These are phyloP conservation scores for Rhombomys opimus DNA, from an alignment of 2,113 vertebrate species.

Conservation along the genomic window DNA sequence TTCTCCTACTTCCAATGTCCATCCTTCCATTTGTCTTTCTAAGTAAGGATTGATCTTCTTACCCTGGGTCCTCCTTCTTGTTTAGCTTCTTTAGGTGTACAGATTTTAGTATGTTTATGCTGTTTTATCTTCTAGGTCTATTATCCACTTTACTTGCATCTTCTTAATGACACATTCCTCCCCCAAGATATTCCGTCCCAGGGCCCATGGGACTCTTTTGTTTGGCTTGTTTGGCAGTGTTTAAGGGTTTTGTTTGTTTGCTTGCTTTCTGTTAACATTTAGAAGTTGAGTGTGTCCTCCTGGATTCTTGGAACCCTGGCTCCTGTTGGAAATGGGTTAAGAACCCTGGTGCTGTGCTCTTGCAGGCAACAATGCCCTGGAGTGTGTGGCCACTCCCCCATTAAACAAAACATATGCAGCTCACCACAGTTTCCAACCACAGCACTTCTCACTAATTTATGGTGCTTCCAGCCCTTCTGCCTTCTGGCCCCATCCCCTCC, in stretches of 20 bases:
- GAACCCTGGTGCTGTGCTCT: not conserved
- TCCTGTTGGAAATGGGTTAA: slow-evolving; percentile 7
- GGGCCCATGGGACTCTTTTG: not conserved
- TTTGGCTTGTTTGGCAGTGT: not conserved
- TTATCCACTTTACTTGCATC: not conserved
- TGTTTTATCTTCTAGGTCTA: too few relatives aligned
- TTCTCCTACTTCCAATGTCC: too few relatives aligned
- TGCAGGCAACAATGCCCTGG: not conserved
- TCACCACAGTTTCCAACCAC: not conserved
- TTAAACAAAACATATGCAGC: not conserved
- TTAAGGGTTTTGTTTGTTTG: not conserved
- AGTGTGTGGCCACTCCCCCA: not conserved
- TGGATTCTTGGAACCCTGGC: not conserved
- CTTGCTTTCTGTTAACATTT: not conserved
- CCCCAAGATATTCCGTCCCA: not conserved
- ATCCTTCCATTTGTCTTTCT: too few relatives aligned
- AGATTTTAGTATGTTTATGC: too few relatives aligned
- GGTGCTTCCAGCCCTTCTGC: not conserved
- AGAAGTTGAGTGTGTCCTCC: not conserved
- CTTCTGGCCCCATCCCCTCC: not conserved
- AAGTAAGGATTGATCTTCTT: too few relatives aligned
- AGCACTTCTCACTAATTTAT: too few relatives aligned
- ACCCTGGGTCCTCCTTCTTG: too few relatives aligned
- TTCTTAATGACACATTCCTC: too few relatives aligned
- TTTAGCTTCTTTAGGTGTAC: too few relatives aligned